Evolutionary conservation across 2,888 invertebrate genomes (phyloP), one percentile per base, ranked within the genome.

Genomic region (Tenthredo amoena): DNA sequence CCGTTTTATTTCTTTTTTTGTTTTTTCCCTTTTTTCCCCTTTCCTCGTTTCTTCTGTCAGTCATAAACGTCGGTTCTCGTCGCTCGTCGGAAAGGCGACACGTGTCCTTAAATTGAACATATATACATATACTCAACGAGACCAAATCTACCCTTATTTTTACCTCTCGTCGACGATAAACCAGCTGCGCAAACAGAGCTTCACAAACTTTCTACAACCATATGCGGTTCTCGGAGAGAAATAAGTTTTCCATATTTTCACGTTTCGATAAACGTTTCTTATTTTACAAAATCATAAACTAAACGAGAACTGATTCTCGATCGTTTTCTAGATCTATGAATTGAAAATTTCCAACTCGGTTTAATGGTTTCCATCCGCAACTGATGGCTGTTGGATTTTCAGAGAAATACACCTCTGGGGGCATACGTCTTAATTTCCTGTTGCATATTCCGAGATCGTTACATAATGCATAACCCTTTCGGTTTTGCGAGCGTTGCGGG

Each of bases 381-480:
- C 0, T 68, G 68, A 68, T 68, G 34, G 68, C 34, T 68, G 15
- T 15, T 68, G 15, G 34, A 68, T 15, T 26, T 31, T 34, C 10
- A 6, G 15, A 18, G 34, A 34, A 68, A 34, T 68, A 68, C 34
- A 34, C 18, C 34, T 10, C 31, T 68, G 68, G 34, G 34, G 12
- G 34, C 18, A 68, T 68, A 34, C 68, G 72, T 77, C 77, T 50
- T 55, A 34, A 40, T n/a, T 26, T 77, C 37, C 21, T 37, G 58
- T 37, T 81, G 81, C 37, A 26, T 62, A 62, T 81, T 58, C 62
- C n/a, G 37, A 18, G 15, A 21, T 34, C 34, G 62, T 37, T 37
- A 81, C 50, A 77, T 81, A 58, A 58, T 62, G 58, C 62, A 62
- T 62, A 34, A 81, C 26, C 37, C 58, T 40, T 81, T 34, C 34